Base-by-base conservation (phyloP, 2,888 invertebrate species). In the Oegoconia quadripuncta region DNA sequence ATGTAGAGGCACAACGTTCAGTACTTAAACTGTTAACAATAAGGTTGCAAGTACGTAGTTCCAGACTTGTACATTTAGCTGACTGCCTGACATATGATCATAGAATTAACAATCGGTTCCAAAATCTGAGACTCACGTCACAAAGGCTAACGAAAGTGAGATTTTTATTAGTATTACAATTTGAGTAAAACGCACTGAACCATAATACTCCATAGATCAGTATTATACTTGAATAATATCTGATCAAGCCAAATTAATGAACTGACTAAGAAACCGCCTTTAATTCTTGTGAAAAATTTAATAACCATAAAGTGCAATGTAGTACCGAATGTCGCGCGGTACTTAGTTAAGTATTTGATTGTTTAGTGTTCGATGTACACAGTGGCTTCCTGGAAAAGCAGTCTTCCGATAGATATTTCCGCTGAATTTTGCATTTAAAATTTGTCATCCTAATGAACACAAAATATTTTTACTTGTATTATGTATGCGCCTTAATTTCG, bases 371-470 rank as follows among this genome's bases (percentile, higher is more conserved):
- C 73, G 77, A 70, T 68, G 64, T 74, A 76, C 76, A 74, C 75
- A 70, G 78, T 84, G 86, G 86, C 86, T 87, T 87, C 86, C 87
- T 83, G 74, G 77, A 67, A 84, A 77, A 74, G 73, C 83, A 82
- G 87, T 87, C 87, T 87, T 87, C 87, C 87, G 83, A 80, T 84
- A 84, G 82, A 69, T 84, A 68, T 83, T 81, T 81, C 81, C 74
- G 75, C 76, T 77, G 67, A 73, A 70, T 54, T 69, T 74, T 78
- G 83, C 82, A 82, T 84, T 86, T 80, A 80, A 76, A 75, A 70
- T 75, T 68, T 76, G 70, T 78, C 70, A 61, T 63, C 60, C 51
- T 71, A 57, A 62, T 56, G 54, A 50, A 55, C 48, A 51, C 46
- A 50, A 51, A 50, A 46, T 56, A 50, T 53, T 51, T 50, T 52